These are phyloP conservation scores for Napeogenes inachia DNA, from an alignment of 2,888 invertebrate species.

Conservation along the genomic window DNA sequence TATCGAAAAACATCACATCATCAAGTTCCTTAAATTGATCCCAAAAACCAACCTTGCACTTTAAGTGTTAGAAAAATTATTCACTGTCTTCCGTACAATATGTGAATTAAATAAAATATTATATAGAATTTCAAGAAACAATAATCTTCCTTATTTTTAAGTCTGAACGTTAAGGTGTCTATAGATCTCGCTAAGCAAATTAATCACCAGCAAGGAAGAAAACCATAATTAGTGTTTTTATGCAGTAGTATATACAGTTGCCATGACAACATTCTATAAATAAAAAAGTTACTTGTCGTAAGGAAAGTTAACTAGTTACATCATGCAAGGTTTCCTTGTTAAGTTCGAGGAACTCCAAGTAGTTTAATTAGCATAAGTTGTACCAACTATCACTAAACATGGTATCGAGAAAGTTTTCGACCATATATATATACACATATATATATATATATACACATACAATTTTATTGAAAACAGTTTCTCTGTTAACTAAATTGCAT, in stretches of 20 bases:
- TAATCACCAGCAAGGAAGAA: too few relatives aligned
- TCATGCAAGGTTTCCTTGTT: background rate
- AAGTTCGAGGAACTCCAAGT: background rate
- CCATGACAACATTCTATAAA: background rate
- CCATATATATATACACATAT: too few relatives aligned
- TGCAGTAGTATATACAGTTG: background rate
- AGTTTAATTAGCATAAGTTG: constrained; percentile 1
- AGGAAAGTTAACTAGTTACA: background rate
- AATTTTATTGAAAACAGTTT: constrained; percentile 22
- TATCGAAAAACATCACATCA: background rate
- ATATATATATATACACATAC: constrained; percentile 14
- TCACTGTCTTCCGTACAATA: too few relatives aligned
- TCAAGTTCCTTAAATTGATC: background rate
- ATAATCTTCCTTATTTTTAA: too few relatives aligned
- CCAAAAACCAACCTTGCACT: background rate
- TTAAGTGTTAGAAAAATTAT: background rate
- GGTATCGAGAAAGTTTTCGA: constrained; percentile 25
- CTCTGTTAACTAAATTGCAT: background rate
- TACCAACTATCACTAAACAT: constrained; percentile 7
- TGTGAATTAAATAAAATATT: too few relatives aligned
- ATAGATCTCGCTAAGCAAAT: too few relatives aligned
- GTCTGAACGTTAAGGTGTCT: too few relatives aligned
- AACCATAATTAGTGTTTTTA: too few relatives aligned
- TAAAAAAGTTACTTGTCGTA: background rate
- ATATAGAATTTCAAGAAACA: too few relatives aligned